Base-by-base conservation (phyloP, 2,113 vertebrate genomes). In the Mesembrinibis cayennensis region DNA sequence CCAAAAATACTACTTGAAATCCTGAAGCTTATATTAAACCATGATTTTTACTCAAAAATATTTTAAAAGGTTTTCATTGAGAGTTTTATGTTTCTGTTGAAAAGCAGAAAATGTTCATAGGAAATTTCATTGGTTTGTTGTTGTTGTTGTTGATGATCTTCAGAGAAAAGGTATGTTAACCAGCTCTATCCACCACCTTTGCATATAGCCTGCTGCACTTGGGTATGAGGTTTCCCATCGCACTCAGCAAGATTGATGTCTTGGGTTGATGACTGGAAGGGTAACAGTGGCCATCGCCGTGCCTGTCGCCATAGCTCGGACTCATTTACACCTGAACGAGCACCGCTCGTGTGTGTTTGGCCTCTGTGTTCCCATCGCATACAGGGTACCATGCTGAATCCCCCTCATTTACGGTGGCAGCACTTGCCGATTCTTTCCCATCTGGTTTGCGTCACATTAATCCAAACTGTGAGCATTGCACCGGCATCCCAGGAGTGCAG, bases 31-130 rank as follows among this genome's bases (percentile, higher is more conserved):
- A 18, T 52, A 23, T 66, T 62, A 91, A 89, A 42, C 53, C 12
- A 7, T n/a, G 5, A 8, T 50, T 93, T 91, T 77, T 69, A 14
- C 63, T 55, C 5, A 12, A 40, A 71, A 78, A 16, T 44, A 18
- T 58, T 73, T 70, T 65, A 13, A 34, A 59, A 70, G 7, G 21
- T 58, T 79, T 66, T 80, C 4, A 7, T 44, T 67, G 27, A 59
- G 49, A 53, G 53, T 61, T 92, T 66, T 53, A 13, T 62, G 27
- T 70, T 94, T 74, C 49, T 84, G 11, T 73, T 86, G 79, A 44
- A 87, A 95, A 95, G 93, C 90, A 97, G 95, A 94, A 97, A 93
- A 95, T 77, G 56, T 84, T 52, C 11, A 0, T 26, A 71, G 61
- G 80, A 53, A 58, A 32, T 72, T 10, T 61, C 83, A 49, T 6